Conservation (phyloP, 2,113 vertebrate genomes). For the Calidris pugnax region DNA sequence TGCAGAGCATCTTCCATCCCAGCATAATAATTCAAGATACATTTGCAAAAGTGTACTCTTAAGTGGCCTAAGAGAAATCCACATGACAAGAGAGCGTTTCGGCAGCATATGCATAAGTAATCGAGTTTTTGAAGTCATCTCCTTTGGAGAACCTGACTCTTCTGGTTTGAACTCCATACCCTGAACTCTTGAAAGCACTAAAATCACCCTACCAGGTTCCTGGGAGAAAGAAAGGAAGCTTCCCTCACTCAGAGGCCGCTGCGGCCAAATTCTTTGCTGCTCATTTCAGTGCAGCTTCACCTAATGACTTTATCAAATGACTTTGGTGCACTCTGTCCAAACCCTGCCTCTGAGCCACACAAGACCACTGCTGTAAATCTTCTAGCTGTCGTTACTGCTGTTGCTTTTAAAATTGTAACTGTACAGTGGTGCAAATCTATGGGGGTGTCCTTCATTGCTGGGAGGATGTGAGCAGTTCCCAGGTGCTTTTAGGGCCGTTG, state of each 20-base stretch:
- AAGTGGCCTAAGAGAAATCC: slow-evolving; percentile 34
- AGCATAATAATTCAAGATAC: background rate
- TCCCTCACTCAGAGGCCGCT: background rate
- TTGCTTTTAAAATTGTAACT: background rate
- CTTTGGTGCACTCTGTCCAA: background rate
- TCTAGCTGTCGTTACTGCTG: background rate
- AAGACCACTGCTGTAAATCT: background rate
- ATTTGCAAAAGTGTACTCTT: slow-evolving; percentile 12
- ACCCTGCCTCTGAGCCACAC: background rate
- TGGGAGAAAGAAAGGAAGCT: background rate
- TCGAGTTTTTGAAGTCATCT: background rate
- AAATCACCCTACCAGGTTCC: background rate
- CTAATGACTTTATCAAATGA: background rate
- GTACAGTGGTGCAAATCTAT: accelerated
- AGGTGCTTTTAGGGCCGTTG: accelerated
- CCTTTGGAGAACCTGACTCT: background rate
- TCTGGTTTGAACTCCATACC: background rate
- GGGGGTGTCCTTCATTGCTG: background rate
- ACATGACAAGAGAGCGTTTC: background rate
- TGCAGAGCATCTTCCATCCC: slow-evolving; percentile 3
- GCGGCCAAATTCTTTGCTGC: background rate
- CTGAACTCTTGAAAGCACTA: background rate
- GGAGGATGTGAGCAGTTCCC: background rate
- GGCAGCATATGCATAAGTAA: background rate
- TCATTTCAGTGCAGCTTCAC: background rate